phyloP scores from a whole-genome alignment of 1,140 invertebrate species.

The Zeugodacus cucurbitae region DNA sequence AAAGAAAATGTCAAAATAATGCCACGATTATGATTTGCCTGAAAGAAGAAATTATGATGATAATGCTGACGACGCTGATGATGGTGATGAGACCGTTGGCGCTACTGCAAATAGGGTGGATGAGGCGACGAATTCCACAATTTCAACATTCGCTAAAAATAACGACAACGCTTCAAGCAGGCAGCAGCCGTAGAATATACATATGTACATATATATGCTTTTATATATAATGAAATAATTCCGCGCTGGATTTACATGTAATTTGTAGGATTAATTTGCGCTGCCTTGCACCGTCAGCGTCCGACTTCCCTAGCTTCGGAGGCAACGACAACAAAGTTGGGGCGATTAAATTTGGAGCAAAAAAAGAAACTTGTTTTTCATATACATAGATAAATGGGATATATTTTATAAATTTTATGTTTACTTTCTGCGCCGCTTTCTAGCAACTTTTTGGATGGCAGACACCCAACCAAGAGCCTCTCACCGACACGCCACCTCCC shows the following conservation, averaged over 20 bases:
- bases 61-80: not conserved
- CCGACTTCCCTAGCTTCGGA: not conserved
- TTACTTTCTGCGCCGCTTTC: too few relatives aligned
- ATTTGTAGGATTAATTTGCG: constrained; percentile 36
- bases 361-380: not conserved
- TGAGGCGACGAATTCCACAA: constrained; percentile 23
- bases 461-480: not conserved
- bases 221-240: not conserved
- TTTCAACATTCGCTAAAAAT: constrained; percentile 23
- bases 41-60: not conserved
- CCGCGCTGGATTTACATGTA: not conserved
- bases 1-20: not conserved
- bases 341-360: not conserved
- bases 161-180: not conserved
- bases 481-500: not conserved
- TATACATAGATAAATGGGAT: not conserved
- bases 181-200: not conserved
- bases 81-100: not conserved
- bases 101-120: not conserved
- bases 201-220: not conserved
- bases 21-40: not conserved
- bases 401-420: too few relatives aligned
- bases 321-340: not conserved
- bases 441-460: not conserved
- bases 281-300: not conserved